Base-by-base conservation (phyloP, 2,113 vertebrate species). In the Neolamprologus toae region DNA sequence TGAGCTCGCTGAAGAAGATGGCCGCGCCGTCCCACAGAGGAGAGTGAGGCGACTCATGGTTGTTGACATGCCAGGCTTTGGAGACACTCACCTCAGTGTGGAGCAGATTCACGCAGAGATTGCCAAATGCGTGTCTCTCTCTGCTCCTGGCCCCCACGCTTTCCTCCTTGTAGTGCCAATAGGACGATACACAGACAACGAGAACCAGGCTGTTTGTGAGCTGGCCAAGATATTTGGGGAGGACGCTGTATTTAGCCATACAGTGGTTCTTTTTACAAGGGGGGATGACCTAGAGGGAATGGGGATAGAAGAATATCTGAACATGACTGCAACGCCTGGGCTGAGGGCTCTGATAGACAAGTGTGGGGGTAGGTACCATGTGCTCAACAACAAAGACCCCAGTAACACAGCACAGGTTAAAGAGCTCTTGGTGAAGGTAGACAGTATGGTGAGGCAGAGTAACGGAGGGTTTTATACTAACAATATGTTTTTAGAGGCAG, bases 51-150 rank as follows among this genome's bases (percentile, higher is more conserved):
- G 86, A 51, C 23, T 97, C 9, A 5, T 37, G 11, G 95, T 97
- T 57, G 93, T 96, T 14, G 97, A 97, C 89, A 95, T 96, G 94
- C 96, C 96, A 1, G 97, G 97, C 4, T 96, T 97, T n/a, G 96
- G 96, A 23, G 96, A 97, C 95, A 97, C 97, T 17, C 90, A 84
- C 3, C 89, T 95, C 37, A 90, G 86, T 9, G 2, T 31, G 13
- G 93, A 93, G 61, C 85, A 96, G 89, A 86, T 95, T 51, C 82
- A 94, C 7, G 31, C 79, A 12, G 96, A 97, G 78, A 91, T 96
- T 1, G 94, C 96, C 5, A 96, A 93, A 42, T 97, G 96, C 51
- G 93, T 97, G 59, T 61, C 86, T 10, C 92, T 96, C 17, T 94
- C 89, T 1, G 88, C 96, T 1, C 96, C 96, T 1, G 96, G 96